Base-by-base conservation (phyloP, 1,140 invertebrate species). In the Heliconius eleuchia region DNA sequence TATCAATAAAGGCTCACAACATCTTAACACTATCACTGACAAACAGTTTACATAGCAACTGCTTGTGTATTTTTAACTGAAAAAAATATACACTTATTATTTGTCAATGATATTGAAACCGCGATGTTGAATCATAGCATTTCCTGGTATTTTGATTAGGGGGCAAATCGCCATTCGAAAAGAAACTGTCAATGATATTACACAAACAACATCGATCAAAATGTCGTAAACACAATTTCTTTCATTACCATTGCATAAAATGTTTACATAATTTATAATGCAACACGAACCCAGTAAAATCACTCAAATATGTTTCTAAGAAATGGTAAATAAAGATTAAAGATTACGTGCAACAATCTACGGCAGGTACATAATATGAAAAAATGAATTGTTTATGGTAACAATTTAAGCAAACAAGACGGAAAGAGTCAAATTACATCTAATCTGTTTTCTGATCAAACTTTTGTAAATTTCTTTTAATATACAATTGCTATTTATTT, bases 121-220 rank as follows among this genome's bases (percentile, higher is more conserved):
- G 82, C 87, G 76, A 80, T 85, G 91, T 94, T 95, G 93, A 95
- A 91, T 95, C 93, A 94, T 93, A 93, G 92, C 88, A 94, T 94
- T 95, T 95, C 93, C 92, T 95, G 93, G 94, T 94, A 94, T 94
- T 94, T 94, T 92, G 90, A 89, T 85, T 88, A 80, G 87, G 89
- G 84, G 85, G 85, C 89, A 92, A 89, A 93, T 93, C 89, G 92
- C 91, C 92, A 93, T 93, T 93, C 88, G 89, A 93, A 91, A 88
- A 84, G 83, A 91, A 91, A 92, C 88, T 92, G 89, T 91, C 90
- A 93, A 87, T 86, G 85, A 89, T 88, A 89, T 90, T 88, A 89
- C 86, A 91, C 87, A 91, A 93, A 92, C 88, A 92, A 89, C 86
- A 87, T 88, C 81, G 78, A 84, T 83, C 73, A 84, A 87, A 84